Evolutionary conservation across 2,888 invertebrate genomes (phyloP).

Genomic region (Amiota mariae): DNA sequence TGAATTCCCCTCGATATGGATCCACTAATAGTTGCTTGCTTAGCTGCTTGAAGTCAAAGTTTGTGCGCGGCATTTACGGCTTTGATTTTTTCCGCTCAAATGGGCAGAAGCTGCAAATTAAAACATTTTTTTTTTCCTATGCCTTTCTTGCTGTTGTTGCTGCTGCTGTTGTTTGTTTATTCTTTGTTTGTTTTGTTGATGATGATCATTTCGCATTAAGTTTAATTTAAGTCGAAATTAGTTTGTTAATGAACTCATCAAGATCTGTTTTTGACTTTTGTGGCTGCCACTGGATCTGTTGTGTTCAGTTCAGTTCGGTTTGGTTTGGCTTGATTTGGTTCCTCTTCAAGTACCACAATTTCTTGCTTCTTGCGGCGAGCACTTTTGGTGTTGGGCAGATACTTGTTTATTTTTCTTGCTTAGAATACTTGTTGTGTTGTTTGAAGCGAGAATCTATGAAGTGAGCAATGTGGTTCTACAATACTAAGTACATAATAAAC

Average conservation of each 20-base stretch:
- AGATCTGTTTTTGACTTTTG: constrained; percentile 34
- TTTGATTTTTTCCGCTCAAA: constrained; percentile 66
- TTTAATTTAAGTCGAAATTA: constrained; percentile 71
- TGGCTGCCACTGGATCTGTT: neutral
- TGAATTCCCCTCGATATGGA: neutral
- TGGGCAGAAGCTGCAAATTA: constrained; percentile 69
- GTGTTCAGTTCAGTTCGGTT: no score
- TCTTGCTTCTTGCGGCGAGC: no score
- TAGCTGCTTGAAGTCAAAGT: constrained; percentile 13
- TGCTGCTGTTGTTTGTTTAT: constrained; percentile 46
- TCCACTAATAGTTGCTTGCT: neutral
- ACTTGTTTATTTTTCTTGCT: no score
- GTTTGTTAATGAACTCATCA: constrained; percentile 72
- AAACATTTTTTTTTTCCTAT: constrained; percentile 53
- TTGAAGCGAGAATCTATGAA: neutral
- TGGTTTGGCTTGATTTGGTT: neutral
- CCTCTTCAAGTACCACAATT: neutral
- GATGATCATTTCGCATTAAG: constrained; percentile 68
- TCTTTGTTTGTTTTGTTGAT: constrained; percentile 67
- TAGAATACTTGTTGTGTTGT: no score
- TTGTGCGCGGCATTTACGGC: constrained; percentile 56
- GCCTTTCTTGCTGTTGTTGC: constrained; percentile 9
- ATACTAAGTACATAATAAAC: neutral
- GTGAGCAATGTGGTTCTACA: neutral
- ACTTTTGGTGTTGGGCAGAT: no score